These are phyloP conservation scores for Notechis scutatus DNA, from an alignment of 2,113 vertebrate species.

Conservation along the genomic window DNA sequence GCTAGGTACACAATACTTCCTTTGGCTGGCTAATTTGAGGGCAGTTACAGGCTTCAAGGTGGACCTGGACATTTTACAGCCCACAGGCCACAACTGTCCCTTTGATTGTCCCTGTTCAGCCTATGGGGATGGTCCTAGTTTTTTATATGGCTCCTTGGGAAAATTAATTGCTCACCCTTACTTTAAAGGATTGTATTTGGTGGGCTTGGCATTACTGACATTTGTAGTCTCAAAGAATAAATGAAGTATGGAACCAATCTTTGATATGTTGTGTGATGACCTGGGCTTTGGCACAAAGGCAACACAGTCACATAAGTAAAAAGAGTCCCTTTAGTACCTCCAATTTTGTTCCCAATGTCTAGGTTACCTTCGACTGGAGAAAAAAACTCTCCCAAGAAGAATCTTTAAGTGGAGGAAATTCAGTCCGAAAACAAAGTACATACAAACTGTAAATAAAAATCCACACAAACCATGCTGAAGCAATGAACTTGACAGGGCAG, in stretches of 20 bases:
- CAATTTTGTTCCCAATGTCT: no score
- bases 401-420: no score
- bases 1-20: not conserved
- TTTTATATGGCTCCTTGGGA: not conserved
- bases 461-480: no score
- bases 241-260: not conserved
- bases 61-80: not conserved
- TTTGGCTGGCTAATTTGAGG: not conserved
- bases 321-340: no score
- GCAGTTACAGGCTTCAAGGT: not conserved
- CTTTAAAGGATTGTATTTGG: not conserved
- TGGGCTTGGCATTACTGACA: not conserved
- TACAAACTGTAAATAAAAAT: no score
- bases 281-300: no score
- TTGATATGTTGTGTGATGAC: not conserved
- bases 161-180: not conserved
- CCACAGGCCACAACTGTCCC: not conserved
- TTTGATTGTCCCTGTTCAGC: not conserved
- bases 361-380: no score
- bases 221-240: not conserved
- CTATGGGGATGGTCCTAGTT: not conserved
- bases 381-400: no score
- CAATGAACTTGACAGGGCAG: no score
- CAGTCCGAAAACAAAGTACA: no score
- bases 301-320: no score